Conservation (phyloP, 1,140 invertebrate genomes). For the Meloidogyne floridensis region DNA sequence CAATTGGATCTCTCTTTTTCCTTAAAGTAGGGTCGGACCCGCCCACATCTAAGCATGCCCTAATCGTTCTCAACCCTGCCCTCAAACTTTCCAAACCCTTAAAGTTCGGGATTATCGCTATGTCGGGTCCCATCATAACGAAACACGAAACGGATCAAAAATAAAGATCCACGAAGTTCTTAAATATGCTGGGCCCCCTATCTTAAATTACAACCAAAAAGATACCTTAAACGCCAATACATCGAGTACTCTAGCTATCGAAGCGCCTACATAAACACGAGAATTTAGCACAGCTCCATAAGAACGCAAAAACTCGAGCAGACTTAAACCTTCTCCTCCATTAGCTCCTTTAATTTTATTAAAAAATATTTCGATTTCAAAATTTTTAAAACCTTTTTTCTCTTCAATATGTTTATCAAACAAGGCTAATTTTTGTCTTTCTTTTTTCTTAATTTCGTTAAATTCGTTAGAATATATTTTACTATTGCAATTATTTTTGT, state of each 20-base stretch:
- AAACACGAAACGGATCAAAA: no score
- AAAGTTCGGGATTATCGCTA: no score
- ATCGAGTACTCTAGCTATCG: slow-evolving; percentile 58
- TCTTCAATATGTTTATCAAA: slow-evolving; percentile 56
- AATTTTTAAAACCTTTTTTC: slow-evolving; percentile 21
- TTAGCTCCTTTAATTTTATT: background rate
- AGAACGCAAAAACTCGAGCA: slow-evolving; percentile 43
- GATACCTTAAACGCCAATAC: slow-evolving; percentile 61
- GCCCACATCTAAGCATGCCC: no score
- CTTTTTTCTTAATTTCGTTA: background rate
- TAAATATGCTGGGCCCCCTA: no score
- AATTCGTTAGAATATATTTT: background rate
- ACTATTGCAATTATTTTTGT: no score
- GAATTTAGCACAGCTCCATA: slow-evolving; percentile 52
- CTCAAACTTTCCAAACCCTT: no score
- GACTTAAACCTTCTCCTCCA: background rate
- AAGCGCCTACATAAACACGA: slow-evolving; percentile 57
- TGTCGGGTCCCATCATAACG: no score
- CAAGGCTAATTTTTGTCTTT: slow-evolving; percentile 46
- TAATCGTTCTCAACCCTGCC: no score
- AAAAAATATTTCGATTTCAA: slow-evolving; percentile 7
- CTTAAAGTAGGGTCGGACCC: no score
- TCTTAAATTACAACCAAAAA: no score
- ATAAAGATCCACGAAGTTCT: no score
- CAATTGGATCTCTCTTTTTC: no score